Evolutionary conservation across 1,140 invertebrate species (phyloP).

Genomic region (Penaeus indicus): DNA sequence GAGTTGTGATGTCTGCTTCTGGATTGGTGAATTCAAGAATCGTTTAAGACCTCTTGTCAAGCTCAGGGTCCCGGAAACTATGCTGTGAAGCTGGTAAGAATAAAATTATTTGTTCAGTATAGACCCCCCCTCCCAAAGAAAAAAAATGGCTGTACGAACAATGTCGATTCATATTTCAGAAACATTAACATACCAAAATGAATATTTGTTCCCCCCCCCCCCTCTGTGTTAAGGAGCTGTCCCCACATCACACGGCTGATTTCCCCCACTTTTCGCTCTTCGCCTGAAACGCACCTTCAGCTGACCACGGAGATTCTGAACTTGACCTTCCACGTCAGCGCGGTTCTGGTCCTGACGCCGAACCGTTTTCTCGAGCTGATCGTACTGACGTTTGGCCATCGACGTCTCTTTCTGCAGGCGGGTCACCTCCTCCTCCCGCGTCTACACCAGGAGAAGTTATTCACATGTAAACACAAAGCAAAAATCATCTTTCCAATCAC

Average conservation of each 20-base stretch:
- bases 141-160: not conserved
- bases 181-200: no score
- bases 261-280: no score
- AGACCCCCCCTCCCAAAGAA: not conserved
- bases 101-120: not conserved
- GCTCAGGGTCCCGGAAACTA: no score
- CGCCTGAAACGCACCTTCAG: constrained; percentile 33
- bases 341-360: constrained; percentile 45
- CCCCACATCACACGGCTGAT: no score
- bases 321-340: constrained; percentile 38
- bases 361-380: constrained; percentile 53
- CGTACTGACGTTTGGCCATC: constrained; percentile 39
- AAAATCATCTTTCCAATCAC: not conserved
- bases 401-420: constrained; percentile 47
- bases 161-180: not conserved
- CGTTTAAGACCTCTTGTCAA: no score
- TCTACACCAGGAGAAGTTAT: not conserved
- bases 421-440: constrained; percentile 46
- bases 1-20: not conserved
- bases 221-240: no score
- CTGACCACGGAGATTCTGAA: constrained; percentile 54
- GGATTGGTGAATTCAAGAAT: no score
- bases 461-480: not conserved
- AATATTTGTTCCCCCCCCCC: no score
- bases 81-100: no score